These are phyloP conservation scores for Bambusicola thoracicus DNA, from an alignment of 2,113 vertebrate genomes.

Conservation along the genomic window DNA sequence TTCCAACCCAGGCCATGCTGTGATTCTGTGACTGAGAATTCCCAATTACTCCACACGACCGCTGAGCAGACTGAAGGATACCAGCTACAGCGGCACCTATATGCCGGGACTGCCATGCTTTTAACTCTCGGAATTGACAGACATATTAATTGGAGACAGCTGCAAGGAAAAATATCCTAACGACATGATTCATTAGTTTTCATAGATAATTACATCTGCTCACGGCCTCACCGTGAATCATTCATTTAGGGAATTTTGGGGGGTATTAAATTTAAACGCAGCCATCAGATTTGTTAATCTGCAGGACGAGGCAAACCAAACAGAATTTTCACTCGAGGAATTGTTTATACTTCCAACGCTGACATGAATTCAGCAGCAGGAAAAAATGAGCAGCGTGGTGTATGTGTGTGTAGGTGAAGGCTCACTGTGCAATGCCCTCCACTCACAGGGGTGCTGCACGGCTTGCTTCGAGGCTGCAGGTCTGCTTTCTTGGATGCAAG, in stretches of 20 bases:
- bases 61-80: neutral
- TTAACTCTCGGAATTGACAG: neutral
- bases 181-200: conserved; percentile 65
- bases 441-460: neutral
- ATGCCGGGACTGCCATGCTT: fast-evolving
- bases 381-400: conserved; percentile 25
- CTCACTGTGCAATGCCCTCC: neutral
- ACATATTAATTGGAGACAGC: conserved; percentile 67
- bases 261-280: conserved; percentile 56
- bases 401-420: neutral
- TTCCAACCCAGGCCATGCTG: too few species aligned
- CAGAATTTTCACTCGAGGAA: neutral
- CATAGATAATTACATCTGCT: conserved; percentile 70
- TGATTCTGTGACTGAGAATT: fast-evolving
- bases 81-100: fast-evolving
- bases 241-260: conserved; percentile 51
- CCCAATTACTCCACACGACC: fast-evolving
- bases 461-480: neutral
- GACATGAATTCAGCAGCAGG: conserved; percentile 41
- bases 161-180: conserved; percentile 40
- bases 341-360: conserved; percentile 29
- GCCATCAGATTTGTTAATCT: conserved; percentile 66
- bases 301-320: conserved; percentile 54
- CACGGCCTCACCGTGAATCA: conserved; percentile 50
- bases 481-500: neutral